These are phyloP conservation scores for Plumapathes pennacea DNA, from an alignment of 92 coral and sea anemone genomes.

Conservation along the genomic window DNA sequence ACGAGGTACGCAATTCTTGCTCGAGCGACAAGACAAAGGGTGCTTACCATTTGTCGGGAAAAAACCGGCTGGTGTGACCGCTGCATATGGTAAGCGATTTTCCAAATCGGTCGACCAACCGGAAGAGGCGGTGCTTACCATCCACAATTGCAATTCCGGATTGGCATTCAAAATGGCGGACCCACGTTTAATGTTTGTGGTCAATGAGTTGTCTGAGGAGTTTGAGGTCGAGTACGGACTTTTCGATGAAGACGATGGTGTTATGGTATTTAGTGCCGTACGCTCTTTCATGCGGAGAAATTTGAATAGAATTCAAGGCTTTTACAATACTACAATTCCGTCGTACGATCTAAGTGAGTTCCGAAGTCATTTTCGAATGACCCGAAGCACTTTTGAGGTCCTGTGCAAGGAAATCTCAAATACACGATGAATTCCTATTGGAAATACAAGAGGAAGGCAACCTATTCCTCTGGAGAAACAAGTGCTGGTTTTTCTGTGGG, in stretches of 20 bases:
- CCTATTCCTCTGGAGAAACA: constrained; percentile 31
- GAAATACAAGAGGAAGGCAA: constrained; percentile 24
- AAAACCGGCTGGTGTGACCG: background rate
- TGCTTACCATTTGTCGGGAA: constrained; percentile 11
- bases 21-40: constrained; percentile 1
- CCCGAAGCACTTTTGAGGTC: constrained; percentile 24
- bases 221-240: constrained; percentile 11
- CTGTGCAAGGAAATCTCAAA: constrained; percentile 23
- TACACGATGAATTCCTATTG: constrained; percentile 32
- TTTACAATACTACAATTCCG: constrained; percentile 18
- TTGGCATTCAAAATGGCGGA: background rate
- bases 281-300: constrained; percentile 14
- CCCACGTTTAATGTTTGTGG: background rate
- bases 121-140: no score
- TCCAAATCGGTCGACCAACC: background rate
- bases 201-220: background rate
- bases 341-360: constrained; percentile 20
- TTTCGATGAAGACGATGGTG: constrained; percentile 10
- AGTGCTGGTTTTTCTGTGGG: constrained; percentile 42
- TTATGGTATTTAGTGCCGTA: constrained; percentile 8
- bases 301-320: constrained; percentile 16
- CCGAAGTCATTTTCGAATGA: constrained; percentile 41
- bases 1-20: no score
- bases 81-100: background rate
- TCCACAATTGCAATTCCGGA: no score